phyloP scores from a whole-genome alignment of 2,797 vertebrate genomes.

The Argentina silus region DNA sequence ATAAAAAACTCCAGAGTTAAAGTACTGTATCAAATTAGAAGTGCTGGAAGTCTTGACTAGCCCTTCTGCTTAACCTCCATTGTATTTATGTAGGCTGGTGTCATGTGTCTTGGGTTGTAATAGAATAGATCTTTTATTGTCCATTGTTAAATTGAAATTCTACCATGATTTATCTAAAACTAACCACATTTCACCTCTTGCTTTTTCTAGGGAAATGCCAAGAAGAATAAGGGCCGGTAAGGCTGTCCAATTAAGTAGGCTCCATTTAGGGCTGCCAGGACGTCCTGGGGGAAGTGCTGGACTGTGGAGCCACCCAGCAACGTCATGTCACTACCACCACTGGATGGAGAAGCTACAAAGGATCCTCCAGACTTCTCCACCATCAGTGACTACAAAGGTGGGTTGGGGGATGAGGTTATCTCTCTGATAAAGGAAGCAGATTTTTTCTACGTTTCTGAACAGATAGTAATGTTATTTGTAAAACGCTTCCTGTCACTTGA shows the following conservation, averaged over 20 bases:
- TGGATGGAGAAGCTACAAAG: constrained; percentile 25
- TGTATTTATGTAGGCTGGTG: too few relatives aligned
- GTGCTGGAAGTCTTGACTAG: background rate
- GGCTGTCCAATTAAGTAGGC: constrained; percentile 22
- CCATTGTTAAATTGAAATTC: too few relatives aligned
- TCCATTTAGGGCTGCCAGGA: constrained; percentile 42
- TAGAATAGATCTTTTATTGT: too few relatives aligned
- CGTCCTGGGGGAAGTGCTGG: constrained; percentile 35
- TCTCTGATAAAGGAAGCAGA: constrained; percentile 47
- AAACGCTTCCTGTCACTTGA: constrained; percentile 50
- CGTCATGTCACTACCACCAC: constrained; percentile 47
- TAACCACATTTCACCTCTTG: constrained; percentile 19
- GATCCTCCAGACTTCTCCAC: constrained; percentile 40
- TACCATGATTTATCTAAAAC: background rate
- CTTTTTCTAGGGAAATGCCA: constrained; percentile 87
- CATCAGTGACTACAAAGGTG: constrained; percentile 28
- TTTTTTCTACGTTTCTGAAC: constrained; percentile 42
- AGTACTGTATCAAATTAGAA: too few relatives aligned
- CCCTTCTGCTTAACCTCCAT: background rate
- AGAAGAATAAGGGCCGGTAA: constrained; percentile 97
- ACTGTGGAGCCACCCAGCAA: constrained; percentile 39
- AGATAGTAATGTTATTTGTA: constrained; percentile 47
- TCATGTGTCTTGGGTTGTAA: too few relatives aligned
- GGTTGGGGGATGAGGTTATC: constrained; percentile 31
- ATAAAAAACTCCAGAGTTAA: too few relatives aligned